Percentiles rank a stretch among this genome's conserved stretches.
Evolutionary conservation across 1,140 invertebrate species (phyloP).

Genomic region (Drosophila serrata): DNA sequence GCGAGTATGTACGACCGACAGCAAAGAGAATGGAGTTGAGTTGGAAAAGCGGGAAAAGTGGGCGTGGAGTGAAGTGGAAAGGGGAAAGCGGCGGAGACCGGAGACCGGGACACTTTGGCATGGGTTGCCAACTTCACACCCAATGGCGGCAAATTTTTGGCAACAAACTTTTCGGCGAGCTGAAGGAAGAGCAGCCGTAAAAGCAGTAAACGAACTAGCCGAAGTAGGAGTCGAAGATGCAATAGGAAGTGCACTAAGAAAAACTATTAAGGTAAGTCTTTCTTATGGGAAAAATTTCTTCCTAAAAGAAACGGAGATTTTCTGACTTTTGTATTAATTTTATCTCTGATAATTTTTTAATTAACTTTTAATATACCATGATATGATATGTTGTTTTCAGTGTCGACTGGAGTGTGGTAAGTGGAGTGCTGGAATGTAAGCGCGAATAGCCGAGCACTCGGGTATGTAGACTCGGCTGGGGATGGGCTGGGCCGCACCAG

Average conservation of each 20-base stretch:
- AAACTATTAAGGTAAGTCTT: too few relatives aligned
- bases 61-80: background rate
- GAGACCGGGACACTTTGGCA: slow-evolving; percentile 17
- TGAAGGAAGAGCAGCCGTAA: slow-evolving; percentile 45
- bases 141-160: slow-evolving; percentile 81
- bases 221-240: slow-evolving; percentile 16
- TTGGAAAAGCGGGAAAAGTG: slow-evolving; percentile 18
- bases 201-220: slow-evolving; percentile 37
- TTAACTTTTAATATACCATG: background rate
- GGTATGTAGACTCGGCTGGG: slow-evolving; percentile 12
- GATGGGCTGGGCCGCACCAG: background rate
- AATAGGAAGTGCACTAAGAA: slow-evolving; percentile 14
- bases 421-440: slow-evolving; percentile 30
- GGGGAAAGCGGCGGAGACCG: background rate
- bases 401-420: slow-evolving; percentile 12
- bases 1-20: slow-evolving; percentile 59
- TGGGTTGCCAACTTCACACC: slow-evolving; percentile 74
- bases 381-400: background rate
- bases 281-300: too few relatives aligned
- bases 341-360: background rate
- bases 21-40: slow-evolving; percentile 20
- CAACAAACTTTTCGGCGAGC: slow-evolving; percentile 68
- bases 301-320: background rate
- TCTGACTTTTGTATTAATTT: background rate
- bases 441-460: slow-evolving; percentile 17